Evolutionary conservation across 2,797 vertebrate genomes (phyloP), one percentile per base, ranked within the genome.

Genomic region (Taenioides sp.): DNA sequence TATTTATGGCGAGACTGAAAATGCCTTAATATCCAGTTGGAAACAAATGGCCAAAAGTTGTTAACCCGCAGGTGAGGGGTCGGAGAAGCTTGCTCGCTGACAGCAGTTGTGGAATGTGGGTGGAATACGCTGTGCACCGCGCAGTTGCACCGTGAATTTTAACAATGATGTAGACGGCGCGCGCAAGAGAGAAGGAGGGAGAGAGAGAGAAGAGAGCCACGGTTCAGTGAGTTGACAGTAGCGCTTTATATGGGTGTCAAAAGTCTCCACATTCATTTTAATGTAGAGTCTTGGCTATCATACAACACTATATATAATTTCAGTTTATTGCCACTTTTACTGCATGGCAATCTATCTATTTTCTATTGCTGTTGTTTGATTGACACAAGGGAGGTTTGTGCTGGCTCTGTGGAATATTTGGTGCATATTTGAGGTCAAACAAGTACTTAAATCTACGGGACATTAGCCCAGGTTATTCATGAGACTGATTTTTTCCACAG

Each of bases 1-100:
- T 92, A 93, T 92, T 93, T 93, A 92, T 86, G 80, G 77, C 82
- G 70, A 4, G 18, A 50, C 72, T 78, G 75, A 91, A 85, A 88
- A 92, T 89, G 89, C 78, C 80, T 91, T 83, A 81, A 88, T 83
- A 86, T 89, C 84, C 87, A 87, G 90, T 89, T 87, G 86, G 89
- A 91, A 92, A 93, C 92, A 93, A 93, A 93, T 92, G 88, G 86
- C 86, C 74, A 73, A 77, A 85, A 88, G 87, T 91, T 83, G 88
- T 93, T 93, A 92, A 93, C 91, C 92, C 84, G 74, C 76, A 80
- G 91, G 86, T 90, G 87, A 91, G 76, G 84, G 90, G 91, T 91
- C 84, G 83, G 62, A 79, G 81, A 89, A 83, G 80, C 74, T 80
- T 79, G 83, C 83, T 90, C 82, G 70, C 76, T 79, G 79, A 84